Conservation (phyloP, 1,140 invertebrate genomes). For the Armadillidium nasatum region DNA sequence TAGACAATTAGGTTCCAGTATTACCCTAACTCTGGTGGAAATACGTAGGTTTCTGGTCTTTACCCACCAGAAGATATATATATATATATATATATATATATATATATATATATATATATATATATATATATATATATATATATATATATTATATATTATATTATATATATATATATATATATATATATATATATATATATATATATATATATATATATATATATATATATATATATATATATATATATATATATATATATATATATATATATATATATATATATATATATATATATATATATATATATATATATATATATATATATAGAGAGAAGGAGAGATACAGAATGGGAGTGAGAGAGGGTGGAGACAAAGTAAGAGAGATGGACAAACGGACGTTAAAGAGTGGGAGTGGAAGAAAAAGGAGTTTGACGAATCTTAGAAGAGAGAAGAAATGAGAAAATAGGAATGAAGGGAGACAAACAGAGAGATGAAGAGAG, state of each 20-base stretch:
- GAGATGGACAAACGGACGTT: neutral
- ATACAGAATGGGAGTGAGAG: too few species aligned
- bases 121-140: too few species aligned
- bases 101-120: too few species aligned
- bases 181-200: neutral
- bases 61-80: neutral
- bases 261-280: conserved; percentile 4
- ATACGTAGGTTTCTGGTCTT: too few species aligned
- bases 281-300: neutral
- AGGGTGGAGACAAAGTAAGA: neutral
- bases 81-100: neutral
- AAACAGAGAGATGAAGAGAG: too few species aligned
- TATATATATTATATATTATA: neutral
- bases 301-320: neutral
- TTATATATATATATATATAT: neutral
- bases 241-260: neutral
- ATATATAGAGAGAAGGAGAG: too few species aligned
- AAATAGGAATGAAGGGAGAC: too few species aligned
- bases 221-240: neutral
- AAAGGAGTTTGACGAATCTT: too few species aligned
- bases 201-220: neutral
- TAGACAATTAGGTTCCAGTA: too few species aligned
- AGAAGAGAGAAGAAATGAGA: too few species aligned
- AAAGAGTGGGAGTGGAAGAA: too few species aligned
- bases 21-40: too few species aligned